Evolutionary conservation across 2,113 vertebrate species (phyloP), one percentile per base, ranked within the genome.

Genomic region (Hipposideros armiger): DNA sequence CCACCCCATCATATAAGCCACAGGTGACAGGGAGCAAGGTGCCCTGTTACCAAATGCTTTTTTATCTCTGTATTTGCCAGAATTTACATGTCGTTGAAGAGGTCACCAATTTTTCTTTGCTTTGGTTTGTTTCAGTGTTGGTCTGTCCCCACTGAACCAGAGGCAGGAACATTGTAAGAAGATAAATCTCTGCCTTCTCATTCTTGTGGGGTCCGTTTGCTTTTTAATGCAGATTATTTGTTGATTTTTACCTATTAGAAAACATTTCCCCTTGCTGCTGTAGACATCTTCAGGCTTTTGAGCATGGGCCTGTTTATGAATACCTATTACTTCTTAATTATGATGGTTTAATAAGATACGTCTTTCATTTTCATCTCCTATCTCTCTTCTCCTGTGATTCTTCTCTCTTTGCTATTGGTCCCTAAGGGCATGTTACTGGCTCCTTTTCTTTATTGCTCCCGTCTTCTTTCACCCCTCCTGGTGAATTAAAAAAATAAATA

Each of bases 401-500:
- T 96, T 95, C 77, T 81, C 90, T 74, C 84, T 96, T 91, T 94
- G 77, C 93, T 97, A 85, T 96, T 93, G 95, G 96, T 97, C 96
- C 98, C 96, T 88, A 82, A 97, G 96, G 97, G 84, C 91, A 76
- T 96, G 96, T 96, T 97, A 90, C 94, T 96, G 80, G 86, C 94
- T 94, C 42, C 56, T 96, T 94, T 96, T 94, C 86, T 96, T 97
- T 96, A 97, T 96, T 96, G 89, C 84, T 96, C 91, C 91, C 56
- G 30, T 96, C 87, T 95, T 97, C 95, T 91, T 94, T 93, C 0
- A 45, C 89, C 94, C 96, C 93, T 97, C 95, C 95, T 97, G 88
- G 70, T 91, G 95, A 96, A 97, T 97, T 97, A 97, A 97, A 97
- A 97, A 96, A 97, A 98, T 92, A 96, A 97, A 95, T 90, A 95